A percentile compares a stretch with the other conserved stretches of the same genome.
These are phyloP conservation scores for Hirtodrosophila alboralis DNA, from an alignment of 2,888 invertebrate genomes.

Conservation along the genomic window DNA sequence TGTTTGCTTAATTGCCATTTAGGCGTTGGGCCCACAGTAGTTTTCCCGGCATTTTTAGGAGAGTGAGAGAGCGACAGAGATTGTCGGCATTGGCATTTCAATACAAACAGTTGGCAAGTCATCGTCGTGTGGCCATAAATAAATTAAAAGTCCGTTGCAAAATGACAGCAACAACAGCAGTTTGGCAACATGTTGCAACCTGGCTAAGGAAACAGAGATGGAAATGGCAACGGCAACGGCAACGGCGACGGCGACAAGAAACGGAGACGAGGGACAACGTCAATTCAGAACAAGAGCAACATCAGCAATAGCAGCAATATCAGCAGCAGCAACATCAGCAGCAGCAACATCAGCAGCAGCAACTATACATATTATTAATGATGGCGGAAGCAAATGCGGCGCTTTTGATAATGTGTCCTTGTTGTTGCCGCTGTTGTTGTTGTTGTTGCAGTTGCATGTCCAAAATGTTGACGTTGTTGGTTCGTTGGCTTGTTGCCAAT, in stretches of 20 bases:
- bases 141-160: slow-evolving; percentile 76
- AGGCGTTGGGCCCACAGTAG: slow-evolving; percentile 46
- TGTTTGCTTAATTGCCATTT: slow-evolving; percentile 78
- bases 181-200: slow-evolving; percentile 61
- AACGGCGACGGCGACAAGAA: slow-evolving; percentile 1
- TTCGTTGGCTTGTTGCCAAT: slow-evolving; percentile 36
- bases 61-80: background rate
- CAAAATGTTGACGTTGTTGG: slow-evolving; percentile 60
- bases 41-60: background rate
- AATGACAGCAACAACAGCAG: slow-evolving; percentile 71
- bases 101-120: slow-evolving; percentile 64
- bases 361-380: slow-evolving; percentile 70
- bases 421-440: slow-evolving; percentile 41
- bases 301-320: slow-evolving; percentile 34
- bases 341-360: slow-evolving; percentile 22
- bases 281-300: slow-evolving; percentile 66
- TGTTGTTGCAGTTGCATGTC: slow-evolving; percentile 45
- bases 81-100: slow-evolving; percentile 39
- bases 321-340: slow-evolving; percentile 24
- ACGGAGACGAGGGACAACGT: slow-evolving; percentile 22
- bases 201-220: slow-evolving; percentile 9
- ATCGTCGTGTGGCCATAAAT: slow-evolving; percentile 71
- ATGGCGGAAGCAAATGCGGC: slow-evolving; percentile 73
- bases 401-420: slow-evolving; percentile 67
- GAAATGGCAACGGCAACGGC: slow-evolving; percentile 4